Evolutionary conservation across 2,888 invertebrate species (phyloP), one percentile per base, ranked within the genome.

Genomic region (Noctua janthe): DNA sequence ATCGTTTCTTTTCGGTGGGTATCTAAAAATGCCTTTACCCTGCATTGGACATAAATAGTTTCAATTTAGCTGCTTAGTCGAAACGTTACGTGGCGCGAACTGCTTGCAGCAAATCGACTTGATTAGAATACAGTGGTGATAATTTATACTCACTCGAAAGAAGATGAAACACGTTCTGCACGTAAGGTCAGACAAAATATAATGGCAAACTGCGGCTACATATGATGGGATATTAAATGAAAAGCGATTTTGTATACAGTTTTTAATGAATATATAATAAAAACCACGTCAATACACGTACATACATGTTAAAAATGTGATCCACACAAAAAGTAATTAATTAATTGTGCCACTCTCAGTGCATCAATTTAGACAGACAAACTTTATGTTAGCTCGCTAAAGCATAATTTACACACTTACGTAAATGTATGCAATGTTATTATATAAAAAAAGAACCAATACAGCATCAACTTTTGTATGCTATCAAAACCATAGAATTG

Each of bases 221-320:
- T n/a, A 39, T 10, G 15, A 39, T 29, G 15, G 35, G 35, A 54
- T 15, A 49, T 3, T 89, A 92, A 93, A 92, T 87, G 92, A 93
- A 92, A 90, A 76, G 74, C 49, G 11, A 70, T 59, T 72, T 88
- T 89, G 81, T 92, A 90, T 92, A 92, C 91, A 93, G 90, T 93
- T 92, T 96, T 96, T 95, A 95, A 91, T 96, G 95, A 95, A 95
- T 95, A 95, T 94, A 95, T 93, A 94, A 95, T 95, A 95, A 95
- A 96, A 96, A 95, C 91, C 96, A 96, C 96, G 92, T 94, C 94
- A 95, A 95, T 95, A 96, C 95, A 96, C 94, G 94, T 93, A 93
- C 93, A 94, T 94, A 93, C 91, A 92, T 91, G 91, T 93, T 92
- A 82, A 92, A 94, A 94, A 90, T 91, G 94, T 95, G 94, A 94